Base-by-base conservation (phyloP, 2,113 vertebrate genomes). In the Gymnobelideus leadbeateri region DNA sequence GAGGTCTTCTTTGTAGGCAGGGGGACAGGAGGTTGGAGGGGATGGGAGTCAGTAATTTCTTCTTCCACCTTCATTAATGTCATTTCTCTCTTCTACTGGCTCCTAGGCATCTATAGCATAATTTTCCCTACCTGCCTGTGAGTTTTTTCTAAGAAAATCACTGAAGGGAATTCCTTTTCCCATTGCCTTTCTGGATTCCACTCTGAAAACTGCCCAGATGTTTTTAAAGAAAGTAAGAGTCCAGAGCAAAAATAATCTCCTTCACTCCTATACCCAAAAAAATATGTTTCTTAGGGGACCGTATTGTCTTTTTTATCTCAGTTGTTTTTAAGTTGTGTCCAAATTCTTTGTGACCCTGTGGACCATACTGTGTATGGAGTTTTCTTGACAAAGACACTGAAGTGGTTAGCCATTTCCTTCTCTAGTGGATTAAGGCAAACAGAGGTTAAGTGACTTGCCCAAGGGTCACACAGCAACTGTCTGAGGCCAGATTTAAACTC, bases 51-150 rank as follows among this genome's bases (percentile, higher is more conserved):
- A 51, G 50, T 55, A 24, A 25, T 92, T 93, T 55, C 89, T 92
- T 91, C 25, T 95, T 97, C 94, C n/a, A 2, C 54, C 96, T 98
- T 96, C 96, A 97, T 98, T 97, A 97, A 96, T 97, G 96, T 96
- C 95, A 94, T 97, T 98, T 98, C 93, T 96, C 97, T 97, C 95
- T 93, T 93, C 97, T 94, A 92, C 95, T 94, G 96, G 90, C 97
- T 97, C 89, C 96, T 97, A 0, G 25, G 96, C 98, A 98, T 97
- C 97, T 98, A 96, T 98, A 93, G 93, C 95, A 94, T 92, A 92
- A 92, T 95, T 96, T 97, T 98, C 97, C 68, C 98, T 98, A 97
- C 98, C 94, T 97, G 94, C 97, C 94, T 98, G 94, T 96, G 68
- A 84, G 16, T 25, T 89, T 2, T 55, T 94, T 54, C 51, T 94